These are phyloP conservation scores for Scrobipalpa costella DNA, from an alignment of 2,888 invertebrate genomes.

Conservation along the genomic window DNA sequence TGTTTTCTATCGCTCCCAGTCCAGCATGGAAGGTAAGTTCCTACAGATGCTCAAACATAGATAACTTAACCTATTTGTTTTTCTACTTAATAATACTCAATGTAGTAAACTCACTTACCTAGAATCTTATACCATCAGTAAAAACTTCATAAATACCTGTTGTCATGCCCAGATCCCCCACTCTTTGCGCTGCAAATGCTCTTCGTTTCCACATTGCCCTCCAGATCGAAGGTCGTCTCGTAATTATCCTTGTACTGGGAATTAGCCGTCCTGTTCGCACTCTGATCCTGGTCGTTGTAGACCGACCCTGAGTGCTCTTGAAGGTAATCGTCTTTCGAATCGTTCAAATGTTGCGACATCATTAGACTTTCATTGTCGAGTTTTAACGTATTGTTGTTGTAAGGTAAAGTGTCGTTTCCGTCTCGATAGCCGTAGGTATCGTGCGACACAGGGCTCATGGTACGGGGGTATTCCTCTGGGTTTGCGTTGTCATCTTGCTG, in stretches of 20 bases:
- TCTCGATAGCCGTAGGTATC: conserved; percentile 83
- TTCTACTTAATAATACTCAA: not conserved
- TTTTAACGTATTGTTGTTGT: conserved; percentile 76
- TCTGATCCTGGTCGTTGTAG: conserved; percentile 66
- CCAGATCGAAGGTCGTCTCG: conserved; percentile 93
- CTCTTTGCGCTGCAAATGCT: conserved; percentile 92
- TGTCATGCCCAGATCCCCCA: conserved; percentile 89
- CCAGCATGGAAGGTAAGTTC: too few species aligned
- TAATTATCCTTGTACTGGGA: conserved; percentile 86
- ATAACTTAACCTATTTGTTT: too few species aligned
- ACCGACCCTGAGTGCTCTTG: conserved; percentile 62
- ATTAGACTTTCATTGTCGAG: conserved; percentile 74
- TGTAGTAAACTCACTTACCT: not conserved
- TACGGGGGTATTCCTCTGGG: conserved; percentile 64
- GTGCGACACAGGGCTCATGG: conserved; percentile 73
- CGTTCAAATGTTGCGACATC: conserved; percentile 67
- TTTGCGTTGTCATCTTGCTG: conserved; percentile 63
- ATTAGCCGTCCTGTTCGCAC: conserved; percentile 56
- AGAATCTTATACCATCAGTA: not conserved
- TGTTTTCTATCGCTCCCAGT: too few species aligned
- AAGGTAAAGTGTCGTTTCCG: conserved; percentile 51
- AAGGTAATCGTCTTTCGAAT: conserved; percentile 67
- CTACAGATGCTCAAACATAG: too few species aligned
- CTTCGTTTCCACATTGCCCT: conserved; percentile 95
- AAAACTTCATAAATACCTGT: conserved; percentile 81